Evolutionary conservation across 2,888 invertebrate genomes (phyloP), one percentile per base, ranked within the genome.

Genomic region (Limnephilus rhombicus): DNA sequence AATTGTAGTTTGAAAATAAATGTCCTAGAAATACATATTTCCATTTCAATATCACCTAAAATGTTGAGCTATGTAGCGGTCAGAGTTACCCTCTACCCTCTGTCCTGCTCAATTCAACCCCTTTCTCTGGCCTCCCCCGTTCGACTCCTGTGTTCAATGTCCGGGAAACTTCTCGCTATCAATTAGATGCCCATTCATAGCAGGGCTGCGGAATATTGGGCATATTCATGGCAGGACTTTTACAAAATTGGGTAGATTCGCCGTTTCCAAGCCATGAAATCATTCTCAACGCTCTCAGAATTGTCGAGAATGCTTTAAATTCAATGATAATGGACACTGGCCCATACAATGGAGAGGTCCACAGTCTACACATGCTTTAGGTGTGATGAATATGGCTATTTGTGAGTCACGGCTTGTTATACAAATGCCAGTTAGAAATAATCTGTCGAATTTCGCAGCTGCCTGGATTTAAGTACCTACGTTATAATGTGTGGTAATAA

Each of bases 91-190:
- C 83, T 34, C 83, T 34, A 83, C 83, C 83, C 83, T 24, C 68
- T 68, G 68, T 4, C 83, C 83, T 83, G 90, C 24, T n/a, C 13
- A n/a, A 31, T 86, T 29, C 45, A 45, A 41, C 86, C 86, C 86
- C 88, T 88, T 88, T 68, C 88, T 68, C 80, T 13, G 5, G 24
- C 80, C 89, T 41, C 81, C 29, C 91, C 89, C 85, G 85, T 49
- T 80, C 80, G 80, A 81, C 15, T 82, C n/a, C 91, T 83, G 86
- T 91, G 91, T 87, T 91, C 91, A 92, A 92, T 92, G 92, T 91
- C 89, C 88, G 80, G 92, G 92, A 92, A 92, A 92, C 90, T 90
- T 92, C 91, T 85, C 91, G 90, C 92, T 90, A 92, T 92, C 92
- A 92, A 91, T 92, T 92, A 92, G 91, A 87, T 86, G 82, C 82